A percentile compares a stretch with the other conserved stretches of the same genome.
Conservation (phyloP, 92 coral and sea anemone genomes). For the Montipora capitata region DNA sequence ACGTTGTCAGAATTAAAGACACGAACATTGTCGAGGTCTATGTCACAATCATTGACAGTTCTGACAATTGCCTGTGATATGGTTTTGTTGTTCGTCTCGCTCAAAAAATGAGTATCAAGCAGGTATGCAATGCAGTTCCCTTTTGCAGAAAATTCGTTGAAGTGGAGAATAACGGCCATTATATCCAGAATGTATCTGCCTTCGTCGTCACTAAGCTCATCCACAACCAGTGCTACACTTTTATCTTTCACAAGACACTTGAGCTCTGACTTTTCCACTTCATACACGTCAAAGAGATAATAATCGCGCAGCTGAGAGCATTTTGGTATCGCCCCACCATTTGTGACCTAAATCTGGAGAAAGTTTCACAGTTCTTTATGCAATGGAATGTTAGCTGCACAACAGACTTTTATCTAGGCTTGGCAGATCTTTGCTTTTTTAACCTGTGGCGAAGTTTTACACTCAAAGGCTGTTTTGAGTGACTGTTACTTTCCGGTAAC, state of each 20-base stretch:
- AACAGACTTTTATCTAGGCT: constrained; percentile 66
- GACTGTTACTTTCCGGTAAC: no score
- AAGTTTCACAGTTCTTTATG: constrained; percentile 16
- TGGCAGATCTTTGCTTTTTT: background rate
- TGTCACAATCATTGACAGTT: constrained; percentile 32
- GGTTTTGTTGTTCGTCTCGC: constrained; percentile 64
- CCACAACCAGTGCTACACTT: constrained; percentile 64
- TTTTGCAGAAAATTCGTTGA: constrained; percentile 50
- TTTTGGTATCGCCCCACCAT: constrained; percentile 70
- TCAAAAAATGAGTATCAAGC: constrained; percentile 56
- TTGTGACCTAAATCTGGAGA: background rate
- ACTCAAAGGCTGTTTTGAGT: no score
- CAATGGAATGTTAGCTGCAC: constrained; percentile 74
- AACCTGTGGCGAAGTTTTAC: no score
- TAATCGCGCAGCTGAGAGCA: constrained; percentile 52
- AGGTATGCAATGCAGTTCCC: constrained; percentile 62
- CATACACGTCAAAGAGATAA: constrained; percentile 66
- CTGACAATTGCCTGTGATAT: constrained; percentile 50
- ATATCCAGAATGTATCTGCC: constrained; percentile 70
- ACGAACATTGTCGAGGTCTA: constrained; percentile 41
- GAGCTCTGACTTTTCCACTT: constrained; percentile 49
- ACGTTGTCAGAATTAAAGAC: constrained; percentile 59
- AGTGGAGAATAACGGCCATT: constrained; percentile 60
- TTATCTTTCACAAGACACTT: background rate
- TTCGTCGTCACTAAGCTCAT: constrained; percentile 74